Base-by-base conservation (phyloP, 2,113 vertebrate genomes). In the Spheniscus mendiculus region DNA sequence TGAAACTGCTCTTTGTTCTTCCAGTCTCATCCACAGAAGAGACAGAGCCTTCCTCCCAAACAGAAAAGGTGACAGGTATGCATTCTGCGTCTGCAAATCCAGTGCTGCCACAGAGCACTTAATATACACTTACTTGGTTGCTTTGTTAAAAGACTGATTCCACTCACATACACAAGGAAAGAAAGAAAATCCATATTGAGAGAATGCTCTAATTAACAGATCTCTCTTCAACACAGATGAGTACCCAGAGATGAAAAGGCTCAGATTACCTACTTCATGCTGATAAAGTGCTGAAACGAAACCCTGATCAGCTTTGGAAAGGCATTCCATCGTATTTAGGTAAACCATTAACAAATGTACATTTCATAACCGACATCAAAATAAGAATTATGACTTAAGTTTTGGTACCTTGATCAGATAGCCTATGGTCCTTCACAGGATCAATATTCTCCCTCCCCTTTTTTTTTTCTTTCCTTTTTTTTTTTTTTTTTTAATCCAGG, bases 161-260 rank as follows among this genome's bases (percentile, higher is more conserved):
- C 49, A 26, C 71, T 95, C 95, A 66, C 83, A 94, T 44, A 84
- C 55, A 62, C 71, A 81, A 14, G 74, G 47, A 66, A 66, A 62
- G 73, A 86, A 96, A 94, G 85, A 93, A 95, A 95, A 89, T 88
- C 79, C 74, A 67, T 90, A 76, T 36, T 52, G 84, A 95, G 62
- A 87, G 66, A 95, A 93, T 18, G 52, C 73, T 95, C 42, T 96
- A 96, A 97, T 96, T 96, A 97, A 94, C 87, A 96, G 93, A 96
- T 92, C 72, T 92, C 86, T 93, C 79, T 95, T 85, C 93, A 94
- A 82, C 77, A 87, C 72, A 94, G 83, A 78, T 67, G 88, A 93
- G 86, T 55, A 90, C 79, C 72, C 73, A 88, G 84, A 93, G 80
- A 92, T 89, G 79, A 96, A 93, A 96, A 70, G 72, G 50, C 69